Percentiles rank a stretch among this genome's conserved stretches.
phyloP scores from a whole-genome alignment of 2,797 vertebrate genomes.

The Acrocephalus scirpaceus region DNA sequence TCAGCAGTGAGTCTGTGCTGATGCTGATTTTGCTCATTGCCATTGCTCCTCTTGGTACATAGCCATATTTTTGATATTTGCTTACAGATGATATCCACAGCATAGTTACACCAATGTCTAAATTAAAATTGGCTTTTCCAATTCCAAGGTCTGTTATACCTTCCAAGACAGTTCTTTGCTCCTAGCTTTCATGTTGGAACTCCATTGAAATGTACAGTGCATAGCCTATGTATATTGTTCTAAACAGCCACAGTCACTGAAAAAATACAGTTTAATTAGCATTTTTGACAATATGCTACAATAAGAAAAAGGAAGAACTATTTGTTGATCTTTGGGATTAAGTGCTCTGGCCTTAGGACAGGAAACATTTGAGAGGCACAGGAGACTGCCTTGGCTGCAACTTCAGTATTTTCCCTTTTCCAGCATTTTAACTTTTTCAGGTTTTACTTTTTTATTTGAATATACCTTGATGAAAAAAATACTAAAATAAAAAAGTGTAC shows the following conservation, averaged over 20 bases:
- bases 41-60: neutral
- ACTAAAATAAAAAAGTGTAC: neutral
- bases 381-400: neutral
- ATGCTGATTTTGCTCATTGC: neutral
- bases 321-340: neutral
- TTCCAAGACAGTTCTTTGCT: neutral
- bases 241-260: neutral
- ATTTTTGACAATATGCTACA: neutral
- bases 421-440: neutral
- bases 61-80: neutral
- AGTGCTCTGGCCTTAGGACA: neutral
- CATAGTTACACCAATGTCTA: neutral
- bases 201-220: neutral
- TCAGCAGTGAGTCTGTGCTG: neutral
- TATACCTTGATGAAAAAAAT: neutral
- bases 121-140: neutral
- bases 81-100: neutral
- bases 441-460: neutral
- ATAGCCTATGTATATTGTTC: neutral
- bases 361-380: neutral
- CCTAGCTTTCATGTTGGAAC: neutral
- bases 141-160: neutral
- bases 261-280: neutral
- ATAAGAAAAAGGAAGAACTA: neutral
- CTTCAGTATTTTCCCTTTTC: neutral